phyloP scores from a whole-genome alignment of 2,113 vertebrate species.

The Taxidea taxus region DNA sequence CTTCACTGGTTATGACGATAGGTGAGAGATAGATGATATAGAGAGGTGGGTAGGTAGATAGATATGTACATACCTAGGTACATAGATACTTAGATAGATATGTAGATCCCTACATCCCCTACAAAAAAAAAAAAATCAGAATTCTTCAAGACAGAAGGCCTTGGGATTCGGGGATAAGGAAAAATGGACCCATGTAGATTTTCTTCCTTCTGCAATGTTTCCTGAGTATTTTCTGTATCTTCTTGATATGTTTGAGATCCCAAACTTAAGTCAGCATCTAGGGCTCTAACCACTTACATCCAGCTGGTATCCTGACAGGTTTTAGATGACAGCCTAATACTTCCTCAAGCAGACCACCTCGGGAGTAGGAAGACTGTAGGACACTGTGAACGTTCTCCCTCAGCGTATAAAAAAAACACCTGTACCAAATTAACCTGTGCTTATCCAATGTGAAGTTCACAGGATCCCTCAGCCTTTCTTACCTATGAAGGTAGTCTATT shows the following conservation, averaged over 20 bases:
- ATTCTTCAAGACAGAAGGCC: background rate
- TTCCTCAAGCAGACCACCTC: slow-evolving; percentile 71
- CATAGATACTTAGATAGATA: background rate
- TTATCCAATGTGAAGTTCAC: slow-evolving; percentile 80
- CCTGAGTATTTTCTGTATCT: background rate
- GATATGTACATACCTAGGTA: background rate
- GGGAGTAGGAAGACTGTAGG: slow-evolving; percentile 60
- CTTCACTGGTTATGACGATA: background rate
- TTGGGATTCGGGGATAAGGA: background rate
- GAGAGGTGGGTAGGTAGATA: background rate
- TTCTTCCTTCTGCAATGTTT: slow-evolving; percentile 34
- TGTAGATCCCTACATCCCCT: background rate
- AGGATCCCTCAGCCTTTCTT: slow-evolving; percentile 71
- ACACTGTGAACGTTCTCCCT: slow-evolving; percentile 73
- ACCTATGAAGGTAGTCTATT: slow-evolving; percentile 77
- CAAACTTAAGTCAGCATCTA: slow-evolving; percentile 59
- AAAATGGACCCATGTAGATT: background rate
- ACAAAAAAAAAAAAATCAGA: background rate
- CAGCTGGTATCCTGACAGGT: slow-evolving; percentile 69
- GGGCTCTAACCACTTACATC: background rate
- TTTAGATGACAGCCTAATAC: slow-evolving; percentile 69
- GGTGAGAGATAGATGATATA: background rate
- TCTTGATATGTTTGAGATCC: background rate
- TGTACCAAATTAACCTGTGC: slow-evolving; percentile 77
- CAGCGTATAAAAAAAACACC: slow-evolving; percentile 72